A percentile compares a stretch with the other conserved stretches of the same genome.
Conservation (phyloP, 2,113 vertebrate genomes). For the Microcebus ravelobensis region DNA sequence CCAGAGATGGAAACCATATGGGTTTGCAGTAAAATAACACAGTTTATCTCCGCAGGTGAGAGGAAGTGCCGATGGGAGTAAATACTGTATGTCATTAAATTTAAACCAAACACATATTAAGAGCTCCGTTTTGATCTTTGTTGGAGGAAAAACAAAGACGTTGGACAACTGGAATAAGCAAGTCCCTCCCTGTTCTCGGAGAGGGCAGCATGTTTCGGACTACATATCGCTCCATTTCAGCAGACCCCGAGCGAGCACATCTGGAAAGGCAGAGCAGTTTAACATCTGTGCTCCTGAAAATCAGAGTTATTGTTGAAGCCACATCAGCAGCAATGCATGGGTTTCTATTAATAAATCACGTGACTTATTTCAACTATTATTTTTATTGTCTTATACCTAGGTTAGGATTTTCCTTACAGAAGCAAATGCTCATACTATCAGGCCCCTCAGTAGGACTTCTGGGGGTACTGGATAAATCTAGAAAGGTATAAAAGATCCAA, state of each 20-base stretch:
- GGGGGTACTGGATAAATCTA: not conserved
- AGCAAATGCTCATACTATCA: not conserved
- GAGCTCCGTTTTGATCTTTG: conserved; percentile 65
- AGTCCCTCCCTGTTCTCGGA: conserved; percentile 48
- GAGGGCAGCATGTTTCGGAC: not conserved
- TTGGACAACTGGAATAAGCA: conserved; percentile 27
- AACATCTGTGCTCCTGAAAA: conserved; percentile 72
- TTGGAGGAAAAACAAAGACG: conserved; percentile 44
- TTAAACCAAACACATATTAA: conserved; percentile 65
- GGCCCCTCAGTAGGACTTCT: not conserved
- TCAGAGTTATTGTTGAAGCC: conserved; percentile 44
- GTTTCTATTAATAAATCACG: conserved; percentile 56
- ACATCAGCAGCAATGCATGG: conserved; percentile 31
- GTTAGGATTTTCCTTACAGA: conserved; percentile 37
- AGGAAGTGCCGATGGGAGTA: conserved; percentile 46
- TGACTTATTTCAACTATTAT: conserved; percentile 20
- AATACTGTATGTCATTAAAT: conserved; percentile 49
- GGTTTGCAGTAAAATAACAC: conserved; percentile 61
- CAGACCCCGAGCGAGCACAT: conserved; percentile 53
- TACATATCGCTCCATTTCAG: conserved; percentile 59
- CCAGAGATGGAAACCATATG: conserved; percentile 51
- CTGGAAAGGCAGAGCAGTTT: conserved; percentile 68
- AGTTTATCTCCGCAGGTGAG: conserved; percentile 66
- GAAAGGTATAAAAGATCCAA: not conserved
- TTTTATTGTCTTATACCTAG: conserved; percentile 38